Conservation (phyloP, 2,888 invertebrate species). For the Colletes collaris region DNA sequence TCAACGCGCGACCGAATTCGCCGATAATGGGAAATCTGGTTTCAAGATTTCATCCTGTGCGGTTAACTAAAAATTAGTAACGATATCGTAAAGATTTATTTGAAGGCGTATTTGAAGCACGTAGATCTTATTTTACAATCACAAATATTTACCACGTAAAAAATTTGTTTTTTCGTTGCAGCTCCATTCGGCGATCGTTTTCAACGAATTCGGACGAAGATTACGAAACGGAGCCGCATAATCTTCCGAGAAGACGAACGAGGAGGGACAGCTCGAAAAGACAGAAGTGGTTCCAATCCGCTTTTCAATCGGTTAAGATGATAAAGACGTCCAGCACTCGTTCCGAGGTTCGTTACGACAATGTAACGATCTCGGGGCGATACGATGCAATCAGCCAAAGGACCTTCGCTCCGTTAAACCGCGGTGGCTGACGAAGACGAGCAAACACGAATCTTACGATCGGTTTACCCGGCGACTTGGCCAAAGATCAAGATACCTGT, state of each 20-base stretch:
- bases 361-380: constrained; percentile 47
- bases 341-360: constrained; percentile 46
- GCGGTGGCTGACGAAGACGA: constrained; percentile 38
- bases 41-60: too few relatives aligned
- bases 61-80: too few relatives aligned
- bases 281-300: constrained; percentile 30
- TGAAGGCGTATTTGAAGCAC: too few relatives aligned
- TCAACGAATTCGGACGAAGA: background rate
- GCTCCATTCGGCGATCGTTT: background rate
- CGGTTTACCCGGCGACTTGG: constrained; percentile 41
- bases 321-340: constrained; percentile 40
- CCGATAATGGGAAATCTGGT: too few relatives aligned
- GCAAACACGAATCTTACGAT: constrained; percentile 43
- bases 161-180: background rate
- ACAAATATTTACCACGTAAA: background rate
- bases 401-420: constrained; percentile 13
- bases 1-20: background rate
- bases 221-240: constrained; percentile 3
- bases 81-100: too few relatives aligned
- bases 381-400: constrained; percentile 49
- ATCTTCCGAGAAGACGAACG: background rate
- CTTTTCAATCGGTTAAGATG: constrained; percentile 47
- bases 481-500: constrained; percentile 57
- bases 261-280: constrained; percentile 10
- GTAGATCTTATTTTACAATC: background rate